phyloP scores from a whole-genome alignment of 2,888 invertebrate species.

The Parascotia fuliginaria region DNA sequence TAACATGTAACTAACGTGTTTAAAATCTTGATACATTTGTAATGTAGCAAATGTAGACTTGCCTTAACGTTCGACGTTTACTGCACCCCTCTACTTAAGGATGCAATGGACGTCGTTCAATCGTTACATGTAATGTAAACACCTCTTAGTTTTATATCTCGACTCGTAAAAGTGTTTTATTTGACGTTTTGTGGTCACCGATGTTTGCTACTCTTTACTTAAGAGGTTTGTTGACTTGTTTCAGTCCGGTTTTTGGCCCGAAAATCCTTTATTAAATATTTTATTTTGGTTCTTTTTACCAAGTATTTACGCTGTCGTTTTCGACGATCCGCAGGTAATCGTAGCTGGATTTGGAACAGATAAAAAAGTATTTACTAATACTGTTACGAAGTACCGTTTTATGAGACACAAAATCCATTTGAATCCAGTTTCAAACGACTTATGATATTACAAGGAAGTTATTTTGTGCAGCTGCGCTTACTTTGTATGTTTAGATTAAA shows the following conservation, averaged over 20 bases:
- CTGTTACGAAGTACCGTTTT: too few relatives aligned
- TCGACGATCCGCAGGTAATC: too few relatives aligned
- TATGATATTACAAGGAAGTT: too few relatives aligned
- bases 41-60: neutral
- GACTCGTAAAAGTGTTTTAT: conserved; percentile 41
- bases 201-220: conserved; percentile 24
- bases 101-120: conserved; percentile 32
- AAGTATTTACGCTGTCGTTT: neutral
- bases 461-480: too few relatives aligned
- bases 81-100: conserved; percentile 13
- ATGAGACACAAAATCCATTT: too few relatives aligned
- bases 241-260: neutral
- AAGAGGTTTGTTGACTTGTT: neutral
- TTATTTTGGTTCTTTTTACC: too few relatives aligned
- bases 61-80: neutral
- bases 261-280: neutral
- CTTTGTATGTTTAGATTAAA: too few relatives aligned
- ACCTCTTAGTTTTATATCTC: conserved; percentile 34
- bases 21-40: neutral
- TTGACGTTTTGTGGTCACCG: conserved; percentile 21
- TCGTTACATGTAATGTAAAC: conserved; percentile 35
- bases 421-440: too few relatives aligned
- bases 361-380: too few relatives aligned
- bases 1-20: too few relatives aligned
- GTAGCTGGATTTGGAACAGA: too few relatives aligned